Percentiles rank a stretch among this genome's conserved stretches.
phyloP scores from a whole-genome alignment of 2,888 invertebrate species.

The Steinernema carpocapsae region DNA sequence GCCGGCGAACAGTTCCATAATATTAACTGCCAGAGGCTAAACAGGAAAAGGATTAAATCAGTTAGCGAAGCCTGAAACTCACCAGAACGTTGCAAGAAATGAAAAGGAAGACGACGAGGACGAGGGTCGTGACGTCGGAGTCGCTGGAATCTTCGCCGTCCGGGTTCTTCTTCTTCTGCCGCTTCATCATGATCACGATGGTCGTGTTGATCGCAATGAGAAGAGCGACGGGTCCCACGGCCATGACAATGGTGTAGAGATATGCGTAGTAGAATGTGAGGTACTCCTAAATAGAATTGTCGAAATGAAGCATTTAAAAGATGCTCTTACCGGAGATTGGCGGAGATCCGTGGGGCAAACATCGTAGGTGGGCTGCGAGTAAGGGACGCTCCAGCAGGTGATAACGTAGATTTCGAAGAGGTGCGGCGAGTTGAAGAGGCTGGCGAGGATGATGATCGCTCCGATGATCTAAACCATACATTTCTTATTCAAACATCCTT shows the following conservation, averaged over 20 bases:
- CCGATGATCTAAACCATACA: constrained; percentile 46
- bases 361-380: constrained; percentile 56
- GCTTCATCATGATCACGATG: constrained; percentile 57
- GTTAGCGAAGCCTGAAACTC: constrained; percentile 28
- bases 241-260: constrained; percentile 65
- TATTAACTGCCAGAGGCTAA: constrained; percentile 65
- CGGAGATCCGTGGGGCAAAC: constrained; percentile 65
- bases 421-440: constrained; percentile 61
- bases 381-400: constrained; percentile 61
- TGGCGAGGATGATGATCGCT: constrained; percentile 50
- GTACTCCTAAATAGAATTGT: no score
- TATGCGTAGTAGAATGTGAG: constrained; percentile 62
- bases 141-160: constrained; percentile 40
- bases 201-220: constrained; percentile 59
- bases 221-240: constrained; percentile 62
- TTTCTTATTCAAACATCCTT: neutral
- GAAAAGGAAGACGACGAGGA: constrained; percentile 65
- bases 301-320: constrained; percentile 44
- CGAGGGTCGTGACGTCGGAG: constrained; percentile 63
- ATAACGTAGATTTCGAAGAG: constrained; percentile 66
- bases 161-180: constrained; percentile 33
- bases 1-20: constrained; percentile 59
- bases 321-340: constrained; percentile 26
- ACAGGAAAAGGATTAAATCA: constrained; percentile 36
- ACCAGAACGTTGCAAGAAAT: constrained; percentile 65